Evolutionary conservation across 2,113 vertebrate genomes (phyloP), one percentile per base, ranked within the genome.

Genomic region (Tringa solitaria): DNA sequence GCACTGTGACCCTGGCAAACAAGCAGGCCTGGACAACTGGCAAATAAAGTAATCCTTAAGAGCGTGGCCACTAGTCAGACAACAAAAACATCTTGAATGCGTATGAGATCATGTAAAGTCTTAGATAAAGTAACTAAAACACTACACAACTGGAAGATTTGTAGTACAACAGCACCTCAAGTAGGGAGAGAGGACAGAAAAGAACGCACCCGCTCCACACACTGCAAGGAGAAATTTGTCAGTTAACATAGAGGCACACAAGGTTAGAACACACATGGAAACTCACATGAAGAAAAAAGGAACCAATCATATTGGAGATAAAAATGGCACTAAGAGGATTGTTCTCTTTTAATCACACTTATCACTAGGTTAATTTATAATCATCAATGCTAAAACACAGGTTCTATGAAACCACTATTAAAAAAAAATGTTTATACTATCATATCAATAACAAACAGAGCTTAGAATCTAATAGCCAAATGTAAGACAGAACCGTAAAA

Each of bases 151-250:
- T 43, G 43, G 39, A 60, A 64, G 26, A 60, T 50, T 8, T 43
- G 7, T 27, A 60, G 30, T 14, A 70, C 1, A 12, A 50, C 2
- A 11, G 60, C 24, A 50, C 1, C 0, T 32, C 1, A 2, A 90
- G 41, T 1, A 68, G 30, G n/a, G 35, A 68, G 30, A 1, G 0
- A 67, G 46, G 33, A 56, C 8, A 84, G 33, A 53, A 13, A 63
- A 48, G 23, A 88, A 90, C 2, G 17, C 12, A 80, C 3, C 15
- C 2, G 3, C 54, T 68, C 24, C 18, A 1, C 24, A 65, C 3
- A 9, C 26, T n/a, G 14, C 30, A 63, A 48, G 18, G n/a, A 77
- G 48, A 88, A 79, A 70, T 45, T 21, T 21, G 3, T 28, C 79
- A 39, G 65, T 32, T 63, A 26, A 60, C 30, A 39, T 0, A 56